These are phyloP conservation scores for Araneus ventricosus DNA, from an alignment of 1,140 invertebrate genomes.

Conservation along the genomic window DNA sequence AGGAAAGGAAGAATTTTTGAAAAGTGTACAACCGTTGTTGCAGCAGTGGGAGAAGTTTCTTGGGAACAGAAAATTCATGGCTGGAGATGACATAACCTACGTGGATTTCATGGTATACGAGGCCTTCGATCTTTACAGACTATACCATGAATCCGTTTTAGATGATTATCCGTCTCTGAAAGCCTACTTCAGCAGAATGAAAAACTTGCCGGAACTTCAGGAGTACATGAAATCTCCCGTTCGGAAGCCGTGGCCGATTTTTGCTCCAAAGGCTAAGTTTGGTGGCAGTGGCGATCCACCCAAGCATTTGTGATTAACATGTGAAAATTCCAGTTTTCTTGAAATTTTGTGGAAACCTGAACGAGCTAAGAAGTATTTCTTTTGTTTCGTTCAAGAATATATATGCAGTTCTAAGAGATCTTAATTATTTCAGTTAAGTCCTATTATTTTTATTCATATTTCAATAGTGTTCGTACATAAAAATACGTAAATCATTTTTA, in stretches of 20 bases:
- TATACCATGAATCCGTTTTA: slow-evolving; percentile 78
- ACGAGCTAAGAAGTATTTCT: too few relatives aligned
- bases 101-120: neutral
- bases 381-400: too few relatives aligned
- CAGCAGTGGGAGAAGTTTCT: slow-evolving; percentile 77
- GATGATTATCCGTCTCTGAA: slow-evolving; percentile 80
- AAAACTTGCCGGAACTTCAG: slow-evolving; percentile 78
- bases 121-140: neutral
- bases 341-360: too few relatives aligned
- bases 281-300: slow-evolving; percentile 72
- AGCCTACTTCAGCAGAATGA: slow-evolving; percentile 79
- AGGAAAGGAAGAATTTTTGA: slow-evolving; percentile 61
- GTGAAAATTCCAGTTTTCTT: too few relatives aligned
- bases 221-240: slow-evolving; percentile 79
- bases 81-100: neutral
- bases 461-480: too few relatives aligned
- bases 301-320: neutral
- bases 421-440: too few relatives aligned
- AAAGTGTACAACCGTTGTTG: slow-evolving; percentile 78
- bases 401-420: too few relatives aligned
- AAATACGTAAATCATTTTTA: too few relatives aligned
- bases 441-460: too few relatives aligned
- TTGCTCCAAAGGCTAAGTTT: slow-evolving; percentile 79
- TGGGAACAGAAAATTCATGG: neutral
- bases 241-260: slow-evolving; percentile 78